phyloP scores from a whole-genome alignment of 1,140 invertebrate species.

The Acromyrmex heyeri region DNA sequence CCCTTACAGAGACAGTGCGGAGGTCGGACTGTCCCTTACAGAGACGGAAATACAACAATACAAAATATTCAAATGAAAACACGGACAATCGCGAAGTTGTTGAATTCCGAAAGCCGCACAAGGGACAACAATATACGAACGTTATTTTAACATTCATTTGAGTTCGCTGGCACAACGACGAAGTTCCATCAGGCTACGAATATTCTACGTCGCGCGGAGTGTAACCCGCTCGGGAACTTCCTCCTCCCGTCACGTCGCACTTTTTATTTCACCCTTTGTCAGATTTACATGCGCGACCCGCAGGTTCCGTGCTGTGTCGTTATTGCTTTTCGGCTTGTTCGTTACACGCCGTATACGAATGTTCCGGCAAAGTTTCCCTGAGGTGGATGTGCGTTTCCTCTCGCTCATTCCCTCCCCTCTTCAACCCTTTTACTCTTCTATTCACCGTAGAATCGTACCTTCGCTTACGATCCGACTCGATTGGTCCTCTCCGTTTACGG shows the following conservation, averaged over 20 bases:
- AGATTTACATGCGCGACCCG: constrained; percentile 56
- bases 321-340: constrained; percentile 60
- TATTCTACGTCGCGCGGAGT: constrained; percentile 17
- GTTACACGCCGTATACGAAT: constrained; percentile 41
- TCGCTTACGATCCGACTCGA: constrained; percentile 31
- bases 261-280: constrained; percentile 54
- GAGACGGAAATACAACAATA: background rate
- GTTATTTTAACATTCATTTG: constrained; percentile 62
- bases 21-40: constrained; percentile 6
- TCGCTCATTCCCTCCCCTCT: background rate
- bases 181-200: constrained; percentile 15
- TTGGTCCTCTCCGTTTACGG: constrained; percentile 6
- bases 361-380: constrained; percentile 33
- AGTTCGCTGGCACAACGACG: constrained; percentile 34
- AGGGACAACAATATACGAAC: constrained; percentile 24
- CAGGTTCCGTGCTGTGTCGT: constrained; percentile 38
- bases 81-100: constrained; percentile 30
- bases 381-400: constrained; percentile 5
- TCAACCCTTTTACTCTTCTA: background rate
- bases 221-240: constrained; percentile 50
- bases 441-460: background rate
- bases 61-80: constrained; percentile 35
- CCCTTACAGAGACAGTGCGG: background rate
- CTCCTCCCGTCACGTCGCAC: background rate
- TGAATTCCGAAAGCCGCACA: constrained; percentile 1